Percentiles rank a stretch among this genome's conserved stretches.
phyloP scores from a whole-genome alignment of 2,113 vertebrate genomes.

The Rostratula benghalensis region DNA sequence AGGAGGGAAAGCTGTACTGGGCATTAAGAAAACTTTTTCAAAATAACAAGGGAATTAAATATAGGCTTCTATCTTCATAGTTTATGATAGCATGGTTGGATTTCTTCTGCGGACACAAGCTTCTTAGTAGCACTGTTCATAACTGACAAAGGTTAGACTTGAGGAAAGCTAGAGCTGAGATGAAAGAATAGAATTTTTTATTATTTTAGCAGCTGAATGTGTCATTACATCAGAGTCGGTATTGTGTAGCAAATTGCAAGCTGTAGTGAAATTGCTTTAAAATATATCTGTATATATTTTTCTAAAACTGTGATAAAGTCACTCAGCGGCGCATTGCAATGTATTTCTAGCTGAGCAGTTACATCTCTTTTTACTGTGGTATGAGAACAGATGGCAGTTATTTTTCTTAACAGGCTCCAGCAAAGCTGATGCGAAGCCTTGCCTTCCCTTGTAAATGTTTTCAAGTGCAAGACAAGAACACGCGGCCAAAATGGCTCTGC shows the following conservation, averaged over 20 bases:
- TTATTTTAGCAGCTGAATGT: slow-evolving; percentile 66
- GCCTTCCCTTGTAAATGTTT: not conserved
- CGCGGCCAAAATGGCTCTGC: not conserved
- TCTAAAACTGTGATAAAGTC: slow-evolving; percentile 55
- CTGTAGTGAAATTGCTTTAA: slow-evolving; percentile 56
- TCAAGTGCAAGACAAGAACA: not conserved
- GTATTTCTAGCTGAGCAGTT: slow-evolving; percentile 24
- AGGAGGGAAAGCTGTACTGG: not conserved
- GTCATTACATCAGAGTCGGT: slow-evolving; percentile 58
- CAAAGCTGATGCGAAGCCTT: not conserved
- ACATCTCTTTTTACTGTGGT: not conserved
- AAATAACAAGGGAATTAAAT: not conserved
- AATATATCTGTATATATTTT: slow-evolving; percentile 55
- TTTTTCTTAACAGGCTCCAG: not conserved
- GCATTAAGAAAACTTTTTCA: not conserved
- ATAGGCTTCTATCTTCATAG: slow-evolving; percentile 15
- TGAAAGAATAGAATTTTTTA: slow-evolving; percentile 53
- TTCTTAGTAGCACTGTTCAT: slow-evolving; percentile 44
- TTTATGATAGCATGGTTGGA: slow-evolving; percentile 32
- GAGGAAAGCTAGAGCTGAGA: not conserved
- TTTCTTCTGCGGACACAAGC: slow-evolving; percentile 38
- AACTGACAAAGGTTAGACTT: slow-evolving; percentile 56
- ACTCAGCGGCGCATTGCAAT: slow-evolving; percentile 29
- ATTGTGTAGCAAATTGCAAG: slow-evolving; percentile 59
- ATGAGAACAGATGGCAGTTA: not conserved